Evolutionary conservation across 37 sponge, comb jelly and placozoan genomes (phyloP), one percentile per base, ranked within the genome.

Genomic region (Chondrosia reniformis): DNA sequence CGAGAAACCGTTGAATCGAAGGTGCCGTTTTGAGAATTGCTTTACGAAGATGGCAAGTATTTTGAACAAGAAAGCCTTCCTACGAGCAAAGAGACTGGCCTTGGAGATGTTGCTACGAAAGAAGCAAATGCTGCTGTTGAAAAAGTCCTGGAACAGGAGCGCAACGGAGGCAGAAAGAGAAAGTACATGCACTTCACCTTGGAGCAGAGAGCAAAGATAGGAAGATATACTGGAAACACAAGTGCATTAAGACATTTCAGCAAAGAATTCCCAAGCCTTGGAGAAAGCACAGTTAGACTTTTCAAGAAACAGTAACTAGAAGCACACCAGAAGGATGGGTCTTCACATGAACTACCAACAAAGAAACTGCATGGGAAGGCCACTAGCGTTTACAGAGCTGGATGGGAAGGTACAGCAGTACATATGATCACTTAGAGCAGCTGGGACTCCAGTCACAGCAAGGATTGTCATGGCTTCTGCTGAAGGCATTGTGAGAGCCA

Each of bases 401-500:
- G 63, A 62, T 62, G 63, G 27, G 27, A 62, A 62, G 27, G 63
- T 62, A 24, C 75, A 74, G 52, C 75, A 74, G 75, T 74, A 42
- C 54, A 5, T 45, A 9, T 46, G 46, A 45, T 42, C 75, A 74
- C 75, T 74, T 25, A 74, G 75, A 74, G 45, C 15, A 32, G 75
- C 75, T 74, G 75, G 75, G 54, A 24, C 75, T 74, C 75, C 75
- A 33, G 75, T 45, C 28, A 74, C 43, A 46, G 75, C 54, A 24
- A 74, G 75, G 31, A 45, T 74, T 22, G 75, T 74, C 24, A 45
- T 74, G 45, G 78, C 78, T 28, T 39, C 78, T 28, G 78, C 62
- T 12, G 78, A 57, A 40, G 78, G 78, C 22, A 77, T 77, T 33
- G 46, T 77, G 31, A 77, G 12, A 57, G 78, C 78, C 55, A 77